phyloP scores from a whole-genome alignment of 2,113 vertebrate genomes.

The Cepphus grylle region DNA sequence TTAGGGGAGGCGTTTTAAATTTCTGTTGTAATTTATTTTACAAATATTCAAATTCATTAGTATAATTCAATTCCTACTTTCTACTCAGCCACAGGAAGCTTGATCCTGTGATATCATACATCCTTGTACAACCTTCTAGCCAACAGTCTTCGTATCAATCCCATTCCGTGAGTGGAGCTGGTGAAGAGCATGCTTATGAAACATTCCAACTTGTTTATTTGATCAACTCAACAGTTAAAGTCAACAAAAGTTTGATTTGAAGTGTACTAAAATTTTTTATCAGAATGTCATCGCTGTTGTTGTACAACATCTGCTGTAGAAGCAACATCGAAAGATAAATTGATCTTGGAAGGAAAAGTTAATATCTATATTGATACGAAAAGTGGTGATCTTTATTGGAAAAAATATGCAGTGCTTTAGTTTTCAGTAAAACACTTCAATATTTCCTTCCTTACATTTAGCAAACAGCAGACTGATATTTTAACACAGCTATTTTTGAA shows the following conservation, averaged over 20 bases:
- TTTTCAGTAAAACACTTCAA: slow-evolving; percentile 5
- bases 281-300: not conserved
- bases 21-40: not conserved
- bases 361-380: slow-evolving; percentile 1
- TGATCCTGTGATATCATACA: not conserved
- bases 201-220: not conserved
- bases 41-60: not conserved
- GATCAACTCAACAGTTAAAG: not conserved
- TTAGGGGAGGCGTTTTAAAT: not conserved
- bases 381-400: not conserved
- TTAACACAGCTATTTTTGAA: slow-evolving; percentile 68
- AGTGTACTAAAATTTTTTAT: not conserved
- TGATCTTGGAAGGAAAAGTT: not conserved
- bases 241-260: not conserved
- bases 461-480: slow-evolving; percentile 59
- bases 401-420: slow-evolving; percentile 8
- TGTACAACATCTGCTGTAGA: not conserved
- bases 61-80: not conserved
- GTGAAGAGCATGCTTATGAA: not conserved
- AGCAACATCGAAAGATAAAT: not conserved
- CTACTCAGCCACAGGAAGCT: not conserved
- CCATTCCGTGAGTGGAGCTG: not conserved
- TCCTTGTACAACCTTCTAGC: not conserved
- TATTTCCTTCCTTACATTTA: slow-evolving; percentile 32
- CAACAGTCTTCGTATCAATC: not conserved